Base-by-base conservation (phyloP, 2,888 invertebrate genomes). In the Plebejus anna region DNA sequence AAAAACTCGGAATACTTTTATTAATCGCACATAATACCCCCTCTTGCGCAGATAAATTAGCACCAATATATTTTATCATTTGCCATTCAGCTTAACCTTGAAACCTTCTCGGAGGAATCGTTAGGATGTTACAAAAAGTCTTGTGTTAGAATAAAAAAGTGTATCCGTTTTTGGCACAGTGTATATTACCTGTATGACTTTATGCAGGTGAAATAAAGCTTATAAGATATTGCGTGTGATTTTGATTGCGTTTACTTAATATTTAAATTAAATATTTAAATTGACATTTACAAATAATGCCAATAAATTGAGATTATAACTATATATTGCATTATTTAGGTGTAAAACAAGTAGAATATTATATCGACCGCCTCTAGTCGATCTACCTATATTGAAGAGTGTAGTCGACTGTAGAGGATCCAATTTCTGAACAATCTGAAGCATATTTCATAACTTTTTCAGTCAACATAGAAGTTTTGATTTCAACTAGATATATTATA, bases 111-210 rank as follows among this genome's bases (percentile, higher is more conserved):
- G 66, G 32, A 28, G 28, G 61, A 66, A 66, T 66, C 32, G 66
- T 66, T 66, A 66, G 66, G 66, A 32, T 32, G 32, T 32, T 32
- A 66, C 32, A 66, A 66, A 66, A 66, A 66, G 28, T 28, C 22
- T 61, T 66, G 66, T 66, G 66, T 66, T 66, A 13, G 66, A 32
- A 66, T 32, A 32, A 66, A 61, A 66, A 66, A 66, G 66, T 61
- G 61, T 16, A 66, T 66, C 32, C 61, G 61, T 28, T 61, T 61
- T 61, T 66, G 32, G 66, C 16, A 16, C 28, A 66, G 2, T 13
- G n/a, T 6, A 59, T 32, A 32, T 22, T 22, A 22, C n/a, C 22
- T 59, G 22, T 11, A 28, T 61, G 28, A 28, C 7, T 28, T 61
- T 61, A 61, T 28, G 22, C 61, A 28, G 28, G 11, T 61, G 61